These are phyloP conservation scores for Notodonta dromedarius DNA, from an alignment of 2,888 invertebrate species.

Conservation along the genomic window DNA sequence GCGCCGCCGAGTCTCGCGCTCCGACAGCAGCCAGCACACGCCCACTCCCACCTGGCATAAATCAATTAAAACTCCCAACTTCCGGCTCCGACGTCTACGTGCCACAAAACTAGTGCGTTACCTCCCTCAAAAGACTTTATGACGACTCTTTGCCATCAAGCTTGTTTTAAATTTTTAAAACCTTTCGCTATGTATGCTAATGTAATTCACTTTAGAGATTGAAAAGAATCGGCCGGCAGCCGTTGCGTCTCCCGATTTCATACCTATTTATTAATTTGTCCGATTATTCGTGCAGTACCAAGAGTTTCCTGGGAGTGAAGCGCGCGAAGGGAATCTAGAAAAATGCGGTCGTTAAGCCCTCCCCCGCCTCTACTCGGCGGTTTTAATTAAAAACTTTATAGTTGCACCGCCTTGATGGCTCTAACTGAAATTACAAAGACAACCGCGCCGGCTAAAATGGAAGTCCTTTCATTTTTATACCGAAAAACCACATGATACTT, in stretches of 20 bases:
- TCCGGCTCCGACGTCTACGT: slow-evolving; percentile 27
- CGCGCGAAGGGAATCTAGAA: slow-evolving; percentile 69
- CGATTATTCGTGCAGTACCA: slow-evolving; percentile 71
- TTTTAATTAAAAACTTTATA: slow-evolving; percentile 80
- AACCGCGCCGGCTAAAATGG: slow-evolving; percentile 31
- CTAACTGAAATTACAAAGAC: slow-evolving; percentile 50
- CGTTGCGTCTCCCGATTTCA: slow-evolving; percentile 59
- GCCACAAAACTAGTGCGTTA: slow-evolving; percentile 46
- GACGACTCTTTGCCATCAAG: slow-evolving; percentile 42
- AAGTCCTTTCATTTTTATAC: slow-evolving; percentile 27
- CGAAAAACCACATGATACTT: slow-evolving; percentile 16
- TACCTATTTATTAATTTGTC: slow-evolving; percentile 67
- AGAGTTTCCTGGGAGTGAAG: slow-evolving; percentile 70
- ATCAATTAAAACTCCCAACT: slow-evolving; percentile 68
- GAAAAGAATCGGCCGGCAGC: slow-evolving; percentile 50
- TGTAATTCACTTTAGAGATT: slow-evolving; percentile 57
- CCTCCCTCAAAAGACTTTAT: slow-evolving; percentile 36
- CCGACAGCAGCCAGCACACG: slow-evolving; percentile 13
- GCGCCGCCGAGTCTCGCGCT: slow-evolving; percentile 24
- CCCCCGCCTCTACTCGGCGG: slow-evolving; percentile 51
- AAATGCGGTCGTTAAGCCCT: slow-evolving; percentile 76
- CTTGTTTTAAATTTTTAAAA: slow-evolving; percentile 43
- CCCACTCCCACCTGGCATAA: slow-evolving; percentile 53
- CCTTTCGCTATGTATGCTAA: slow-evolving; percentile 52
- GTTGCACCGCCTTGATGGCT: slow-evolving; percentile 60